Evolutionary conservation across 2,888 invertebrate genomes (phyloP).

Genomic region (Ellobium chinense): DNA sequence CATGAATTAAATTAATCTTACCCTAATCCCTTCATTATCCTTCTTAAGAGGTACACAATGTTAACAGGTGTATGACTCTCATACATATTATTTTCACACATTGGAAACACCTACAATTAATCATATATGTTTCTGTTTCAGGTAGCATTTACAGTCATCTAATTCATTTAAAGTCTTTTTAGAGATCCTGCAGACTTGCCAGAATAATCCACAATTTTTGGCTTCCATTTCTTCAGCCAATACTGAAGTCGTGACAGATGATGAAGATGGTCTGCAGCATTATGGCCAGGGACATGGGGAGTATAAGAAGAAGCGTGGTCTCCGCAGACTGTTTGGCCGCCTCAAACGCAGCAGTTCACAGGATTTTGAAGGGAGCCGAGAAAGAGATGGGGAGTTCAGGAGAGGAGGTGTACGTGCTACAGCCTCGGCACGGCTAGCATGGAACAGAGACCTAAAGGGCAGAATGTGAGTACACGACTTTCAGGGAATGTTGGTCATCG

Average conservation of each 20-base stretch:
- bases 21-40: too few relatives aligned
- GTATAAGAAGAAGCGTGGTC: constrained; percentile 82
- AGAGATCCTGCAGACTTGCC: too few relatives aligned
- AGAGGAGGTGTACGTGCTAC: constrained; percentile 86
- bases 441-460: constrained; percentile 81
- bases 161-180: too few relatives aligned
- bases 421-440: constrained; percentile 84
- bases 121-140: too few relatives aligned
- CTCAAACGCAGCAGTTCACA: constrained; percentile 80
- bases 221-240: constrained; percentile 66
- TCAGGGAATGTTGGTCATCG: too few relatives aligned
- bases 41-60: too few relatives aligned
- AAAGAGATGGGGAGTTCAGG: constrained; percentile 80
- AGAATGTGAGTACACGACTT: constrained; percentile 65
- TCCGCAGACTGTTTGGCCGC: constrained; percentile 85
- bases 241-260: constrained; percentile 73
- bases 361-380: constrained; percentile 75
- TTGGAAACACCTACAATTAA: too few relatives aligned
- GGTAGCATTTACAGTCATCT: too few relatives aligned
- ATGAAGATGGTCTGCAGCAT: constrained; percentile 68
- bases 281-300: constrained; percentile 56
- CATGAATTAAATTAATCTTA: too few relatives aligned
- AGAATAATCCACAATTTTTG: too few relatives aligned
- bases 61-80: too few relatives aligned
- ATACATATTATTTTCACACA: too few relatives aligned